Evolutionary conservation across 2,113 vertebrate species (phyloP), one percentile per base, ranked within the genome.

Genomic region (Microcebus tavaratra): DNA sequence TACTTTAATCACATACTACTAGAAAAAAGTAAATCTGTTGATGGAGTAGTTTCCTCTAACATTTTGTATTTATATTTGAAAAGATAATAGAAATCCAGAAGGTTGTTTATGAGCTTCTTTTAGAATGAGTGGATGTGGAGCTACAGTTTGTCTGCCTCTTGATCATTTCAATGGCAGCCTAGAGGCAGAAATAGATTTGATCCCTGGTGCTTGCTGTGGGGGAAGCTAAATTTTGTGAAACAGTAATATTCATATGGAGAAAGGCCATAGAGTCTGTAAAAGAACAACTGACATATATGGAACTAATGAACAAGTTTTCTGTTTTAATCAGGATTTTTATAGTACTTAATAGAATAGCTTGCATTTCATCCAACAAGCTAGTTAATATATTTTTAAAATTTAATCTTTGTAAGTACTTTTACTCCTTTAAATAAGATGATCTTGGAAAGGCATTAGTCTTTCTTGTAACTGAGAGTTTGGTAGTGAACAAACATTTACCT

Each of bases 11-110:
- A 31, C n/a, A 20, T 65, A 53, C 45, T 73, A 65, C n/a, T 82
- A 82, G 73, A 85, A 10, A 50, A 29, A 89, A 36, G 45, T 59
- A 95, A 95, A 73, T 86, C 27, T 95, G n/a, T n/a, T 79, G 21
- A 23, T 84, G 8, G 39, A 80, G n/a, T 63, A 25, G 29, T 65
- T 94, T 88, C 13, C 50, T n/a, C 36, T 57, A 73, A 78, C 25
- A 55, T 89, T 91, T 82, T 86, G 20, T 86, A 61, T 93, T 78
- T 96, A 25, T 79, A 79, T 85, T 94, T 95, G 14, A 78, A 63
- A 59, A 78, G 67, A 65, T 59, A 14, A 73, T 78, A 59, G 67
- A 82, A 93, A 65, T 72, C 23, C 23, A n/a, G 78, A 72, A 95
- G 2, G 12, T 67, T 82, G 2, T 27, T 68, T 59, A 48, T 84